phyloP scores from a whole-genome alignment of 1,140 invertebrate genomes.

The Micrasema longulum region DNA sequence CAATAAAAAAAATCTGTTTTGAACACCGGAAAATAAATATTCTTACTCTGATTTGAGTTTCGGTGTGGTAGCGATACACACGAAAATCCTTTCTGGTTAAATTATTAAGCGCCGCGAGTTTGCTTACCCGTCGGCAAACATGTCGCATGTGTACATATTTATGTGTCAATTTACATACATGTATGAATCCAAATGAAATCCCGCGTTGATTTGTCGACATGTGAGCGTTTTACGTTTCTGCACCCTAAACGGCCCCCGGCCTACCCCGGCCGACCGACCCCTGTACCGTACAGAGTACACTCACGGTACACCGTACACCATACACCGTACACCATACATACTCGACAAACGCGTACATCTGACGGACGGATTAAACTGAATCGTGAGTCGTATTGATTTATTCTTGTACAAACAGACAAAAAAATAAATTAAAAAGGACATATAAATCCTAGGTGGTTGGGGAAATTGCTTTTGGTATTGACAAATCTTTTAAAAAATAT shows the following conservation, averaged over 20 bases:
- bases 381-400: constrained; percentile 10
- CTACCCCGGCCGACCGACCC: not conserved
- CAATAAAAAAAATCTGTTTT: too few relatives aligned
- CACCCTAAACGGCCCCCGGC: not conserved
- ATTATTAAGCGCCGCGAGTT: constrained; percentile 9
- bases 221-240: not conserved
- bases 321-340: too few relatives aligned
- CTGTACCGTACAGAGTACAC: not conserved
- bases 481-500: too few relatives aligned
- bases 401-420: constrained; percentile 3
- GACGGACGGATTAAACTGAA: not conserved
- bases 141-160: constrained; percentile 7
- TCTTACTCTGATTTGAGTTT: too few relatives aligned
- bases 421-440: not conserved
- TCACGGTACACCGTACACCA: too few relatives aligned
- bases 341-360: not conserved
- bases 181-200: constrained; percentile 29
- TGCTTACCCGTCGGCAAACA: constrained; percentile 14
- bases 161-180: constrained; percentile 27
- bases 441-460: too few relatives aligned
- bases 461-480: too few relatives aligned
- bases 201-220: constrained; percentile 20
- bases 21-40: too few relatives aligned
- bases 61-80: not conserved
- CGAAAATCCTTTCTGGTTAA: constrained; percentile 17